Evolutionary conservation across 2,797 vertebrate genomes (phyloP).

Genomic region (Pseudomugil gertrudae): DNA sequence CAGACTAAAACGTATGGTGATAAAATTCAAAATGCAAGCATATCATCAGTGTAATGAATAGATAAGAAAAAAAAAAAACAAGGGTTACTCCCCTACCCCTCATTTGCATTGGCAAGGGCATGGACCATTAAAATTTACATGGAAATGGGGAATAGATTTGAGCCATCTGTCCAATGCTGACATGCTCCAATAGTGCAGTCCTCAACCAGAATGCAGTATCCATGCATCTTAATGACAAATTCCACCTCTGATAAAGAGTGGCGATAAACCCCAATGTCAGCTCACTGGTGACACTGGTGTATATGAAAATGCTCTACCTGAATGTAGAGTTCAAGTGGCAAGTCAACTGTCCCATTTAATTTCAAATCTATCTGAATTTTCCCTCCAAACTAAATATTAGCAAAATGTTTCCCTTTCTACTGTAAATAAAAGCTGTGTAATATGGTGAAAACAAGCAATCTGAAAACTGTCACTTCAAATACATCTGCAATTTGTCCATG

Average conservation of each 20-base stretch:
- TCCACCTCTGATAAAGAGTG: conserved; percentile 78
- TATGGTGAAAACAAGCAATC: conserved; percentile 65
- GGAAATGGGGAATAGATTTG: conserved; percentile 88
- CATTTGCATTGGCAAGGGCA: conserved; percentile 88
- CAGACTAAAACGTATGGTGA: conserved; percentile 38
- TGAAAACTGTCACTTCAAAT: conserved; percentile 66
- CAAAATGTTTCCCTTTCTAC: conserved; percentile 38
- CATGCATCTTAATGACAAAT: conserved; percentile 86
- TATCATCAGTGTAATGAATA: conserved; percentile 61
- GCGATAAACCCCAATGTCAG: conserved; percentile 80
- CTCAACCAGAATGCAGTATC: conserved; percentile 81
- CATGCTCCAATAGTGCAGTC: conserved; percentile 82
- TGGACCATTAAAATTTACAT: conserved; percentile 88
- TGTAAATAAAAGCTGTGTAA: conserved; percentile 25
- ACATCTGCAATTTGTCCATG: conserved; percentile 57
- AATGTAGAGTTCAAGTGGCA: conserved; percentile 23
- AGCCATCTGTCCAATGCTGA: conserved; percentile 90
- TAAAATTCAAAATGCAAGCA: conserved; percentile 40
- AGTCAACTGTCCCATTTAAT: conserved; percentile 24
- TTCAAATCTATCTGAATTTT: conserved; percentile 22
- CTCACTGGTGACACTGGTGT: conserved; percentile 36
- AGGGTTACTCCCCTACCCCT: conserved; percentile 72
- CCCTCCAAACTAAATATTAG: conserved; percentile 38
- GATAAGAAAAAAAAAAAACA: conserved; percentile 75
- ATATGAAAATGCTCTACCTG: conserved; percentile 29